Evolutionary conservation across 2,797 vertebrate genomes (phyloP).

Genomic region (Epinephelus awoara): DNA sequence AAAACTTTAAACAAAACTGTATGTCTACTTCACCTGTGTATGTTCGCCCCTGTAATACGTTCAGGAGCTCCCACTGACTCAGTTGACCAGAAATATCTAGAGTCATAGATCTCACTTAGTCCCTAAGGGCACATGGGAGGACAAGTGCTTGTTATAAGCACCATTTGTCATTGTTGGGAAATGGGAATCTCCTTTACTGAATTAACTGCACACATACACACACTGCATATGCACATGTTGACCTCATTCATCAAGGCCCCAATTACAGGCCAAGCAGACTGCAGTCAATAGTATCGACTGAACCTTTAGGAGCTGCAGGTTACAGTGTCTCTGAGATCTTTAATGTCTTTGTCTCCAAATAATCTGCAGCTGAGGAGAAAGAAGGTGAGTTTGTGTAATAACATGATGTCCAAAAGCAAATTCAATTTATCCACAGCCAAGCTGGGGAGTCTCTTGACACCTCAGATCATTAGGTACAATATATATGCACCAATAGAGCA

Average conservation of each 20-base stretch:
- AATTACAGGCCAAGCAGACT: conserved; percentile 55
- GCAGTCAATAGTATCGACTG: conserved; percentile 66
- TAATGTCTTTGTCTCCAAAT: conserved; percentile 30
- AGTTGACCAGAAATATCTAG: background rate
- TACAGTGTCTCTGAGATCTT: conserved; percentile 39
- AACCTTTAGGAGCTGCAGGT: conserved; percentile 37
- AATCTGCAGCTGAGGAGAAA: conserved; percentile 3
- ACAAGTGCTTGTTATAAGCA: conserved; percentile 43
- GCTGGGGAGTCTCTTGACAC: background rate
- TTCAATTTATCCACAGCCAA: background rate
- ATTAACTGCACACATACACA: conserved; percentile 50
- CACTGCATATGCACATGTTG: conserved; percentile 21
- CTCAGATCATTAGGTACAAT: background rate
- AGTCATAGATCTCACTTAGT: conserved; percentile 39
- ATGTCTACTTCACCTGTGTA: background rate
- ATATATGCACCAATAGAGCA: background rate
- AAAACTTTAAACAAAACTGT: background rate
- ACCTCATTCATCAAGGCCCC: conserved; percentile 72
- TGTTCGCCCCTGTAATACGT: background rate
- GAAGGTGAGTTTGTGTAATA: background rate
- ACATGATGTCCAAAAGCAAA: conserved; percentile 3
- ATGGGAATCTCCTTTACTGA: conserved; percentile 43
- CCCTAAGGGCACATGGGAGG: conserved; percentile 45
- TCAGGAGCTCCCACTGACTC: conserved; percentile 6
- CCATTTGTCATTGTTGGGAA: conserved; percentile 56